phyloP scores from a whole-genome alignment of 2,888 invertebrate genomes.

The Lithosia quadra region DNA sequence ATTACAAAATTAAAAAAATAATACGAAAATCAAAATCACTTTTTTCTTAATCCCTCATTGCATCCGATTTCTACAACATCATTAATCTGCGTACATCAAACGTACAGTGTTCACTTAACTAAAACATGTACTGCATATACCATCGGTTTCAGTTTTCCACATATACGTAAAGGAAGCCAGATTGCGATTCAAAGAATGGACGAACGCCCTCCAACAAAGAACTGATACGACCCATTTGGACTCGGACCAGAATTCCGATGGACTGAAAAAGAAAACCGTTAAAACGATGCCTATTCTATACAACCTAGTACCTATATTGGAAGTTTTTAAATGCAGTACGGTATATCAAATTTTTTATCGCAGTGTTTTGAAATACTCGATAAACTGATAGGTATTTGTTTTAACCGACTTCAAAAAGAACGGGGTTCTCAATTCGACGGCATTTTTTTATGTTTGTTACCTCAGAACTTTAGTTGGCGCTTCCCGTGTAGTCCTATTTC shows the following conservation, averaged over 20 bases:
- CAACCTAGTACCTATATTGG: conserved; percentile 38
- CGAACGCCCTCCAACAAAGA: conserved; percentile 48
- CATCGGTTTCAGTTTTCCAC: not conserved
- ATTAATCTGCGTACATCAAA: not conserved
- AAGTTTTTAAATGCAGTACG: conserved; percentile 36
- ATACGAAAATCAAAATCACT: no score
- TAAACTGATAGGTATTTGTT: not conserved
- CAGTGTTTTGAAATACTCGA: conserved; percentile 9
- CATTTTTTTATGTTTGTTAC: no score
- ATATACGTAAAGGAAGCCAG: conserved; percentile 29
- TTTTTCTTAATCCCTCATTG: no score
- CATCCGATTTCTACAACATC: not conserved
- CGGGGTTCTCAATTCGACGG: no score
- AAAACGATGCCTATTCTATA: conserved; percentile 42
- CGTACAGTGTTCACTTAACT: not conserved
- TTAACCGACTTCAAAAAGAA: no score
- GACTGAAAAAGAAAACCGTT: conserved; percentile 41
- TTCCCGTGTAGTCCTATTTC: no score
- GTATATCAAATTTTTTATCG: not conserved
- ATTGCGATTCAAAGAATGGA: conserved; percentile 48
- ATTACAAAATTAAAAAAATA: no score
- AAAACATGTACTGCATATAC: not conserved
- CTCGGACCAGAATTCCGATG: conserved; percentile 54
- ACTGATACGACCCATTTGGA: conserved; percentile 62
- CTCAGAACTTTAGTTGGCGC: no score